Evolutionary conservation across 2,888 invertebrate species (phyloP), one percentile per base, ranked within the genome.

Genomic region (Molanna angustata): DNA sequence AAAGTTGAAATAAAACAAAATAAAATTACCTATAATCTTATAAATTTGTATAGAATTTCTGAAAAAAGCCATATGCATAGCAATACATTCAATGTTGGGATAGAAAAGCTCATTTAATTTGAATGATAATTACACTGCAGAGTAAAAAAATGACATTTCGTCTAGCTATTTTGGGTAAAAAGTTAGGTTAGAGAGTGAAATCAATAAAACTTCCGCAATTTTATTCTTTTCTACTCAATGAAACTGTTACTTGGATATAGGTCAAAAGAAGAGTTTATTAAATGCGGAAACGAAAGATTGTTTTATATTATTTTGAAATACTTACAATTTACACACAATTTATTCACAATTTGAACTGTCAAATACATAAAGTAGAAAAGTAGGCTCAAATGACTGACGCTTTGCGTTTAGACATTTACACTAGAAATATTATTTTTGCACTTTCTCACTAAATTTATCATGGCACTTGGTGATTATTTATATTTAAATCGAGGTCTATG

Each of bases 171-270:
- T 14, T 3, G 16, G 11, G 3, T 17, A n/a, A 43, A 50, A 54
- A 52, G 54, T 69, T 65, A 62, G 66, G 67, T 67, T 62, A 68
- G 67, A 65, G 67, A 69, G 69, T 69, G 68, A 65, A 76, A 77
- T 77, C 77, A 71, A 77, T 77, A 77, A 76, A 75, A 73, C 72
- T 76, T 75, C 77, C 77, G 77, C 77, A 77, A 75, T 76, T 75
- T 69, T 71, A 67, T 67, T n/a, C n/a, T n/a, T n/a, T n/a, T n/a
- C n/a, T n/a, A n/a, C n/a, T n/a, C 6, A 7, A 27, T 27, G 9
- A 27, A 27, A 27, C 27, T 9, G 9, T 9, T 6, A 27, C 6
- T 27, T 27, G 9, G 9, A 7, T 9, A 27, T 7, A 6, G 7
- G 27, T 7, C 9, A 27, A 9, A 27, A 7, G 9, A n/a, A n/a